These are phyloP conservation scores for Clistopyga incitator DNA, from an alignment of 2,888 invertebrate genomes.

Conservation along the genomic window DNA sequence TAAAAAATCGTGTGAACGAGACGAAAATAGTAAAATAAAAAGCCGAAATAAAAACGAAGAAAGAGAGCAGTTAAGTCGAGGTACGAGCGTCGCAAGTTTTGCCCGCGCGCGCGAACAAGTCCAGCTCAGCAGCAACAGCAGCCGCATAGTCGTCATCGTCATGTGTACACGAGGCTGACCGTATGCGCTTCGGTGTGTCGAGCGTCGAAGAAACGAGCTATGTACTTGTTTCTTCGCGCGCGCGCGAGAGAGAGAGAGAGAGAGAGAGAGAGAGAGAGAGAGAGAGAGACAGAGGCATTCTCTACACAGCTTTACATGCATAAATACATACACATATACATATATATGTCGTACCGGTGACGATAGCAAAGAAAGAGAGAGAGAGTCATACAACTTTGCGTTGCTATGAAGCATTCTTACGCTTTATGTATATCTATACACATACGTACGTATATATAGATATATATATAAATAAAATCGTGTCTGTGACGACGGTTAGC, in stretches of 20 bases:
- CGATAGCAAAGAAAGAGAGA: too few relatives aligned
- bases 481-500: not conserved
- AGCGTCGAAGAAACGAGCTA: constrained; percentile 55
- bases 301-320: not conserved
- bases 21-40: not conserved
- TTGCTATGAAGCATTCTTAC: constrained; percentile 55
- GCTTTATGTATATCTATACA: too few relatives aligned
- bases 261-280: constrained; percentile 49
- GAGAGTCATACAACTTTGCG: constrained; percentile 14
- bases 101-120: constrained; percentile 62
- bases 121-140: constrained; percentile 20
- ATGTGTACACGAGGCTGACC: constrained; percentile 31
- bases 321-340: too few relatives aligned
- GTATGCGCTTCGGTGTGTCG: constrained; percentile 21
- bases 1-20: too few relatives aligned
- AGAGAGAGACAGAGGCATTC: constrained; percentile 24
- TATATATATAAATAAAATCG: constrained; percentile 27
- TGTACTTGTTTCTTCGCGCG: too few relatives aligned
- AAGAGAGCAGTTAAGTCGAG: constrained; percentile 48
- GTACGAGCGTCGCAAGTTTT: constrained; percentile 55
- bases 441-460: too few relatives aligned
- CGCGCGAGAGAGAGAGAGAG: constrained; percentile 52
- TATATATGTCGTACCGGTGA: too few relatives aligned
- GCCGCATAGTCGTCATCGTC: constrained; percentile 18
- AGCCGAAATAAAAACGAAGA: not conserved